phyloP scores from a whole-genome alignment of 2,888 invertebrate species.

The Epistrophe grossulariae region DNA sequence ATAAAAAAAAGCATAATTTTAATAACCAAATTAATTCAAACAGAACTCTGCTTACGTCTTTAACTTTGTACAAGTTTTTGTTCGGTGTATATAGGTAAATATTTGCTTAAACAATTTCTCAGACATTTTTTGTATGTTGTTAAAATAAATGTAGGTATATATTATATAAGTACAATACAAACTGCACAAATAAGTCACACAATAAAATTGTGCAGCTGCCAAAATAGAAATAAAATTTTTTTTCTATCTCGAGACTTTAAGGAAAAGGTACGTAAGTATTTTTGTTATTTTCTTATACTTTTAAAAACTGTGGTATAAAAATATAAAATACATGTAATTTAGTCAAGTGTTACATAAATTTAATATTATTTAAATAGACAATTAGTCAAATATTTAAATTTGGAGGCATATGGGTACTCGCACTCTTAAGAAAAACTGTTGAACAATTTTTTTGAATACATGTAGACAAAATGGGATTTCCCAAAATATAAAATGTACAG shows the following conservation, averaged over 20 bases:
- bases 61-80: too few relatives aligned
- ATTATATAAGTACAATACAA: background rate
- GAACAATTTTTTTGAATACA: background rate
- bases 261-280: background rate
- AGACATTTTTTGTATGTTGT: too few relatives aligned
- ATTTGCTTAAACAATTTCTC: too few relatives aligned
- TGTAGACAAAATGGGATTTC: constrained; percentile 3
- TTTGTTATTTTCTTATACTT: background rate
- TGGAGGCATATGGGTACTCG: background rate
- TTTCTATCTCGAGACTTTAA: constrained; percentile 20
- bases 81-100: too few relatives aligned
- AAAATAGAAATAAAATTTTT: constrained; percentile 59
- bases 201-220: constrained; percentile 64
- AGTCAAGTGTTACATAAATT: background rate
- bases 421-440: background rate
- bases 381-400: constrained; percentile 10
- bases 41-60: too few relatives aligned
- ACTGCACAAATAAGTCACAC: constrained; percentile 38
- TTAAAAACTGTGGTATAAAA: background rate
- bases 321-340: background rate
- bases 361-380: background rate
- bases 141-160: background rate
- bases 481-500: background rate
- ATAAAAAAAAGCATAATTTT: too few relatives aligned
- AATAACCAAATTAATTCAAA: too few relatives aligned